These are phyloP conservation scores for Sus scrofa DNA, from an alignment of 2,113 vertebrate genomes.

Conservation along the genomic window T2T-Sscrofa CM000826.6:29831001-29831500, in stretches of 20 bases:
- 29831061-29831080: background rate
- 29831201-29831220: background rate
- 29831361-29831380: background rate
- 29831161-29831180: background rate
- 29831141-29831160: background rate
- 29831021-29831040: background rate
- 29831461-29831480: constrained; percentile 15
- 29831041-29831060: background rate
- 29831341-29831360: background rate
- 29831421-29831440: background rate
- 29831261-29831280: background rate
- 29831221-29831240: background rate
- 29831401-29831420: background rate
- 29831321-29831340: background rate
- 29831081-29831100: background rate
- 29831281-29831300: background rate
- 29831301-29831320: background rate
- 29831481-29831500: background rate
- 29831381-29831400: background rate
- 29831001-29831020: background rate
- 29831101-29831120: background rate
- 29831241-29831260: background rate
- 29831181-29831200: background rate
- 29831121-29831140: background rate
- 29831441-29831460: background rate